These are phyloP conservation scores for Nephrotoma guestfalica DNA, from an alignment of 2,888 invertebrate species.

Conservation along the genomic window DNA sequence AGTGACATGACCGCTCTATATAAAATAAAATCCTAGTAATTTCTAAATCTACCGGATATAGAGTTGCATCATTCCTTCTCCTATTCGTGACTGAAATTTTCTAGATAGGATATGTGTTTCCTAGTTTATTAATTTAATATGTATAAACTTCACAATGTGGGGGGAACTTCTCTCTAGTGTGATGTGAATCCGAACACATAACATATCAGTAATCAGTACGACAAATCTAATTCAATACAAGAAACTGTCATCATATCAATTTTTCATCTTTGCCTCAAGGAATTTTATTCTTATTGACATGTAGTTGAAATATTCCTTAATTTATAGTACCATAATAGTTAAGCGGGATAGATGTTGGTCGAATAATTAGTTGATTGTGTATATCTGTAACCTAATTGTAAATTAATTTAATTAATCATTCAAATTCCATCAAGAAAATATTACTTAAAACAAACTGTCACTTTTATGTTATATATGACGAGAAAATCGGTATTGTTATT, in stretches of 20 bases:
- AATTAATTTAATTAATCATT: background rate
- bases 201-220: background rate
- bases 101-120: too few species aligned
- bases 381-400: background rate
- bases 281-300: background rate
- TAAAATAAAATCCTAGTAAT: too few species aligned
- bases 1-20: too few species aligned
- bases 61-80: too few species aligned
- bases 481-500: background rate
- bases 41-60: too few species aligned
- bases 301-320: background rate
- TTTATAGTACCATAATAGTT: background rate
- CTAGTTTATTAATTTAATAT: too few species aligned
- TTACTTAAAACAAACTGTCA: background rate
- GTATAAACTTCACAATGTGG: background rate
- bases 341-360: background rate
- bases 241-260: background rate
- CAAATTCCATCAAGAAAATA: background rate
- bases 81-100: too few species aligned
- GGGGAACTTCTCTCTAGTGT: background rate
- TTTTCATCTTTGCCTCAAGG: background rate
- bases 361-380: background rate
- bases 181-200: background rate
- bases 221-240: background rate
- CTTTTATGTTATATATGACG: background rate